A percentile compares a stretch with the other conserved stretches of the same genome.
These are phyloP conservation scores for Antitype chi DNA, from an alignment of 2,888 invertebrate genomes.

Conservation along the genomic window DNA sequence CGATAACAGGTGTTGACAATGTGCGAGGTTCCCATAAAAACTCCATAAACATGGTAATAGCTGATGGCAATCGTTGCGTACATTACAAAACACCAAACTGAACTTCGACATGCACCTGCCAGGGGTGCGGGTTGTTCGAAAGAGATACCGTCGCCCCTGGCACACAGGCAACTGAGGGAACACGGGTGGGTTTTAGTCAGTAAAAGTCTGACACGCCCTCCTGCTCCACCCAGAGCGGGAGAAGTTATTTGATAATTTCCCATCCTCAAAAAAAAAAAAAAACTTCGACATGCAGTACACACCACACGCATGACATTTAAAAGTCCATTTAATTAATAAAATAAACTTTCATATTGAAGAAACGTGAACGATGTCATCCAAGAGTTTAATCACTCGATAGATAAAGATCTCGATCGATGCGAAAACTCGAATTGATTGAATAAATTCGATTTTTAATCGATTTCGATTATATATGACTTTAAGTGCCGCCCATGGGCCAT, in stretches of 20 bases:
- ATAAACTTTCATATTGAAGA: constrained; percentile 56
- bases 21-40: constrained; percentile 48
- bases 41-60: constrained; percentile 39
- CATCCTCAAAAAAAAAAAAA: too few species aligned
- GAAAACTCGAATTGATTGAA: constrained; percentile 80
- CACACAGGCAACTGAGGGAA: too few species aligned
- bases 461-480: constrained; percentile 81
- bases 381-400: constrained; percentile 74
- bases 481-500: constrained; percentile 74
- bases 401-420: constrained; percentile 79
- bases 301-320: constrained; percentile 34
- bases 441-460: constrained; percentile 83
- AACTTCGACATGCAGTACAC: constrained; percentile 4
- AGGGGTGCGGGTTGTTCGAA: too few species aligned
- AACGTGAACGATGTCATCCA: constrained; percentile 57
- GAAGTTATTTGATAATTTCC: too few species aligned
- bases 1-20: constrained; percentile 36
- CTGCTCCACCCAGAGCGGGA: too few species aligned
- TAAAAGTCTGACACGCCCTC: too few species aligned
- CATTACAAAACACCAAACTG: constrained; percentile 21
- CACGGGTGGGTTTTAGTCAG: too few species aligned
- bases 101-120: constrained; percentile 3
- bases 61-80: constrained; percentile 27
- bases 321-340: constrained; percentile 35
- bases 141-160: too few species aligned